Evolutionary conservation across 2,888 invertebrate genomes (phyloP), one percentile per base, ranked within the genome.

Genomic region (Nomada lathburiana): DNA sequence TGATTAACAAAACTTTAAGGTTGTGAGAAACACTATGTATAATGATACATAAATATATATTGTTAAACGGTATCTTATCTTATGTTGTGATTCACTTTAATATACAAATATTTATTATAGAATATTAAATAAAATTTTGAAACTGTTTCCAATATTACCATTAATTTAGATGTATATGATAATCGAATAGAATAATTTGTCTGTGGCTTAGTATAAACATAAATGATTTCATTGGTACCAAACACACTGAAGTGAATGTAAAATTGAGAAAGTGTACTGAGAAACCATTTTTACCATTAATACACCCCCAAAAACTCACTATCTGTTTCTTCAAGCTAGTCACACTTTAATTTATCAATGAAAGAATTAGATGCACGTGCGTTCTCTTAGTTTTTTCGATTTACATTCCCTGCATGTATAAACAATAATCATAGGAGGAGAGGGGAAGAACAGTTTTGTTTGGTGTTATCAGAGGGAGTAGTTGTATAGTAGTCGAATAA

Each of bases 401-500:
- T 23, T 64, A 50, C 1, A 29, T 65, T 59, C 52, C 5, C 42
- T 60, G 44, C n/a, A 59, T 67, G 42, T 18, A 72, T 72, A 59
- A 63, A 71, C 53, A 80, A 67, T 62, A 70, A 53, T 52, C 20
- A 16, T 29, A 59, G 26, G 47, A 50, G 44, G 70, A 20, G 65
- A 60, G 70, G 52, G 59, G 20, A 20, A 29, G 29, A 36, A 57
- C 73, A 73, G 73, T 73, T 77, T 72, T 76, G 55, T 50, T 63
- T 52, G 36, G 57, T 64, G 62, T 80, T 76, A 75, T 79, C 79
- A 70, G 64, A 72, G 57, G 50, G 36, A 69, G 53, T 69, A 69
- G 52, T 59, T 70, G 59, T 42, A 60, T 65, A 55, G 69, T 59
- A 16, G 11, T 53, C 55, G 71, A 80, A 80, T 63, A 20, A 67